Percentiles rank a stretch among this genome's conserved stretches.
phyloP scores from a whole-genome alignment of 2,797 vertebrate species.

The Urophycis tenuis region DNA sequence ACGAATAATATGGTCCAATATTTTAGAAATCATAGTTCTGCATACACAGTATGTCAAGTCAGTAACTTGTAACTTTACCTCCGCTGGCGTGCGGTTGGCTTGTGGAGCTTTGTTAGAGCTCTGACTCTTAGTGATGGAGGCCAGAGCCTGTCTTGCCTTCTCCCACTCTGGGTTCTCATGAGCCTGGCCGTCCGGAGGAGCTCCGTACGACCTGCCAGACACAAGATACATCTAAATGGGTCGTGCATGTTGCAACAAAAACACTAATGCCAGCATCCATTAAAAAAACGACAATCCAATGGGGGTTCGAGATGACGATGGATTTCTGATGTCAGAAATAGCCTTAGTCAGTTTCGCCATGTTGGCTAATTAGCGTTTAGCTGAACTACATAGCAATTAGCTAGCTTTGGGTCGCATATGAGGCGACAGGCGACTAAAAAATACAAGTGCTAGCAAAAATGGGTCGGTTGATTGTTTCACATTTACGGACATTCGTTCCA shows the following conservation, averaged over 20 bases:
- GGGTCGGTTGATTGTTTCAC: background rate
- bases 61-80: conserved; percentile 56
- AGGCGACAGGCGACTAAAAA: background rate
- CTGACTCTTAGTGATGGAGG: conserved; percentile 83
- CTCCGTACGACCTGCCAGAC: conserved; percentile 59
- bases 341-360: background rate
- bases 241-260: background rate
- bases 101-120: conserved; percentile 64
- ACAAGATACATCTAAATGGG: background rate
- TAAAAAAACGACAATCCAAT: background rate
- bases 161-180: conserved; percentile 94
- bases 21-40: background rate
- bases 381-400: background rate
- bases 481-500: background rate
- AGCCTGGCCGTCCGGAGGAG: conserved; percentile 66
- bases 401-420: background rate
- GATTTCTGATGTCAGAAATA: background rate
- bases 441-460: background rate
- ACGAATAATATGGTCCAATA: background rate
- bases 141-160: conserved; percentile 86
- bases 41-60: background rate
- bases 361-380: background rate
- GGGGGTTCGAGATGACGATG: background rate
- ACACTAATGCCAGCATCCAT: background rate
- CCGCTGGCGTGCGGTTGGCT: conserved; percentile 60